phyloP scores from a whole-genome alignment of 2,797 vertebrate genomes.

The Ataeniobius toweri region DNA sequence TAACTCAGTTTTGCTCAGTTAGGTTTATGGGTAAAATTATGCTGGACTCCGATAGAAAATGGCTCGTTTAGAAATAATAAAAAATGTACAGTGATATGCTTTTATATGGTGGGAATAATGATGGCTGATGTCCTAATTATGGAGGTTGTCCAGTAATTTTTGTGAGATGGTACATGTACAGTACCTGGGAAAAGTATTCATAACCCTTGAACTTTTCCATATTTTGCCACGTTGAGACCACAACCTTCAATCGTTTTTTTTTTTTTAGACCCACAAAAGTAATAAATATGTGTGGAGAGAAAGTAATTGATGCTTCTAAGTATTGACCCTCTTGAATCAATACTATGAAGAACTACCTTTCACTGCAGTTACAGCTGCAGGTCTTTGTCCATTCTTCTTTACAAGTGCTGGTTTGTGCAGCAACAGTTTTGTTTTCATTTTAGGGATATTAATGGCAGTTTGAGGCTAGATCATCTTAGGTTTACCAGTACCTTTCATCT shows the following conservation, averaged over 20 bases:
- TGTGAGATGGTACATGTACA: slow-evolving; percentile 1
- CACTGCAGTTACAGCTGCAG: neutral
- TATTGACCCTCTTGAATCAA: neutral
- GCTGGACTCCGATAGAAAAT: slow-evolving; percentile 4
- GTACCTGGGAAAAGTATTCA: neutral
- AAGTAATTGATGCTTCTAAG: neutral
- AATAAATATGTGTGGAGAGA: neutral
- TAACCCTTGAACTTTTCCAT: neutral
- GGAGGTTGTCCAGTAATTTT: slow-evolving; percentile 9
- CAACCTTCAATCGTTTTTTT: neutral
- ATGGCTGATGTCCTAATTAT: slow-evolving; percentile 11
- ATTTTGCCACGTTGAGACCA: neutral
- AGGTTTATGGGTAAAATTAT: neutral
- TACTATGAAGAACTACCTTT: no score
- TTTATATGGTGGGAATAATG: slow-evolving; percentile 4
- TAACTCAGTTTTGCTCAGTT: neutral
- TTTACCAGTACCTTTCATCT: neutral
- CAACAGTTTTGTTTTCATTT: neutral
- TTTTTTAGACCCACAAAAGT: neutral
- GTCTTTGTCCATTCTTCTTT: neutral
- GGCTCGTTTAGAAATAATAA: slow-evolving; percentile 12
- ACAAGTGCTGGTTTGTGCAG: neutral
- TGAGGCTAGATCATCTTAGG: neutral
- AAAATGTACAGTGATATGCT: neutral
- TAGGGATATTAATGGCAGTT: neutral